A percentile compares a stretch with the other conserved stretches of the same genome.
Conservation (phyloP, 2,888 invertebrate genomes). For the Seira ritae region DNA sequence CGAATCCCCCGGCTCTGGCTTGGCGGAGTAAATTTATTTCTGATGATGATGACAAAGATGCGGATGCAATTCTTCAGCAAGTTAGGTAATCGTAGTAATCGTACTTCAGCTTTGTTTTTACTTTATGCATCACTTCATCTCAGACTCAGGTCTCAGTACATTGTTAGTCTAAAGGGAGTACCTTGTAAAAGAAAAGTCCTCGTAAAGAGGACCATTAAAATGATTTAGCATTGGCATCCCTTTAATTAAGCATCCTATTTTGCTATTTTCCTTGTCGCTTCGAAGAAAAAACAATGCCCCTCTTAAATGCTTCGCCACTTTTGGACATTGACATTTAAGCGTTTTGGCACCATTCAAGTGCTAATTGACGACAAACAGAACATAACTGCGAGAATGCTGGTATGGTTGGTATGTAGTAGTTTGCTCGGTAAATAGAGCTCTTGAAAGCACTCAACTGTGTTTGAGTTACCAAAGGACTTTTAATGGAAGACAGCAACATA, state of each 20-base stretch:
- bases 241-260: neutral
- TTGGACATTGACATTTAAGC: neutral
- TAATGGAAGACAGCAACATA: neutral
- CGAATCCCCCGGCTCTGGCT: no score
- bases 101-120: no score
- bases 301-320: neutral
- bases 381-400: conserved; percentile 9
- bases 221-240: neutral
- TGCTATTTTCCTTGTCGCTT: neutral
- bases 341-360: conserved; percentile 10
- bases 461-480: neutral
- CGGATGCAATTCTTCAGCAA: no score
- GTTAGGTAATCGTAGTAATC: no score
- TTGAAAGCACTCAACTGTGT: conserved; percentile 12
- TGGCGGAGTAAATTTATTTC: no score
- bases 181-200: neutral
- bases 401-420: neutral
- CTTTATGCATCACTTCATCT: no score
- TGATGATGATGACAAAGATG: no score
- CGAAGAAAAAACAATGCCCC: neutral
- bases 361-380: conserved; percentile 11
- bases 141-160: no score
- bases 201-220: neutral
- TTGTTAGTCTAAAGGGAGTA: no score
- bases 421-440: neutral